phyloP scores from a whole-genome alignment of 64 coral and sea anemone genomes.

The Catalaphyllia jardinei region DNA sequence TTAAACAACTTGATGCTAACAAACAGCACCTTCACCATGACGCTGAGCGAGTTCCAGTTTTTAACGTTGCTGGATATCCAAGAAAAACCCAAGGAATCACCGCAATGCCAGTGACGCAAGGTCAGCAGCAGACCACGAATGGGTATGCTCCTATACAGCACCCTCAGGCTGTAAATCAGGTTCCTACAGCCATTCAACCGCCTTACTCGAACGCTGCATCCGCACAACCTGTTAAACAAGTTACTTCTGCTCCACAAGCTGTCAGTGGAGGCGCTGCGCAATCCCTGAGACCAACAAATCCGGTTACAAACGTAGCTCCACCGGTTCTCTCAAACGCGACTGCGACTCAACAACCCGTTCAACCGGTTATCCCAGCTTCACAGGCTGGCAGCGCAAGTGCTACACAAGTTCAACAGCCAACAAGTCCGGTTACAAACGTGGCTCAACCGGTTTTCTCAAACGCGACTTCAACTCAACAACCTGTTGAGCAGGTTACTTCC shows the following conservation, averaged over 20 bases:
- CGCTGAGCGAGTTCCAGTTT: neutral
- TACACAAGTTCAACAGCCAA: neutral
- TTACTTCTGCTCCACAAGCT: neutral
- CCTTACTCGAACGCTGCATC: neutral
- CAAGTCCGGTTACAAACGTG: neutral
- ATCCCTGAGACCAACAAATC: neutral
- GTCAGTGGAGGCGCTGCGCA: neutral
- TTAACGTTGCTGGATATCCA: neutral
- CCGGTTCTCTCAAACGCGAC: neutral
- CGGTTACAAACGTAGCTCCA: neutral
- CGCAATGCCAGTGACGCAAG: conserved; percentile 3
- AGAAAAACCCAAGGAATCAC: neutral
- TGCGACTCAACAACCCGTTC: neutral
- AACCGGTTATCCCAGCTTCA: neutral
- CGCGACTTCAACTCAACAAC: neutral
- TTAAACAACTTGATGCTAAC: neutral
- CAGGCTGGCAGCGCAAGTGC: neutral
- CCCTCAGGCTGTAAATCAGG: neutral
- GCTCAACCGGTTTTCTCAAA: conserved; percentile 5
- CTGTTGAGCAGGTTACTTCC: neutral
- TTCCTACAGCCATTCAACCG: neutral
- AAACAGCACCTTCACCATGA: neutral
- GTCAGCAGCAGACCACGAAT: conserved; percentile 7
- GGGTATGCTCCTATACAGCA: neutral
- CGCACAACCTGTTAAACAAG: conserved; percentile 13